Evolutionary conservation across 2,113 vertebrate species (phyloP), one percentile per base, ranked within the genome.

Genomic region (Notechis scutatus): DNA sequence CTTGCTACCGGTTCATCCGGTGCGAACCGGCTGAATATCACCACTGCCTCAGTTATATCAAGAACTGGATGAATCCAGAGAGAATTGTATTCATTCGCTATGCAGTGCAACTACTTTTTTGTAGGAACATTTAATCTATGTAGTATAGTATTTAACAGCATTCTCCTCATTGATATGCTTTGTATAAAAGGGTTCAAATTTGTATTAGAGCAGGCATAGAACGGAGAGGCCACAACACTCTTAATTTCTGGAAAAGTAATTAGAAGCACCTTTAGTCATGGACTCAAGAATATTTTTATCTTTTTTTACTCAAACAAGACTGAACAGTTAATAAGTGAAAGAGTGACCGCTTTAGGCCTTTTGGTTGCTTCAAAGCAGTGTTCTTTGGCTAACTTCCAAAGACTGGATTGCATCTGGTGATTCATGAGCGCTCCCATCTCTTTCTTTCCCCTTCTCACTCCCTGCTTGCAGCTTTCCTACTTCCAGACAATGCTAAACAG

Each of bases 371-470:
- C 47, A 93, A 87, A 57, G 81, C 74, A 85, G 9, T 11, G 39
- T 47, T 93, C 92, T 92, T 90, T 93, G 74, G 74, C 92, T 64
- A 39, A 54, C 3, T 85, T 64, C 86, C 92, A 89, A 29, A 21
- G 42, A 11, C 45, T 86, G 56, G 45, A 89, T 86, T 93, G 88
- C 88, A 90, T 54, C 69, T 90, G 54, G 89, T 90, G 88, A 85
- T 86, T 93, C 45, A 86, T 47, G 74, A 69, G 64, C 2, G 4
- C 64, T 34, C 29, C 34, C 55, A 24, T 85, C 20, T 29, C 87
- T 10, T 55, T 21, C 20, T 42, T 14, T 23, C 64, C 24, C 18
- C 56, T 55, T 34, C 91, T 14, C 29, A 26, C 45, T 87, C 24
- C 64, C 18, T 29, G 55, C 29, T 18, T n/a, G 18, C 45, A 24